A percentile compares a stretch with the other conserved stretches of the same genome.
phyloP scores from a whole-genome alignment of 92 coral and sea anemone species.

The Zoanthus solanderi region DNA sequence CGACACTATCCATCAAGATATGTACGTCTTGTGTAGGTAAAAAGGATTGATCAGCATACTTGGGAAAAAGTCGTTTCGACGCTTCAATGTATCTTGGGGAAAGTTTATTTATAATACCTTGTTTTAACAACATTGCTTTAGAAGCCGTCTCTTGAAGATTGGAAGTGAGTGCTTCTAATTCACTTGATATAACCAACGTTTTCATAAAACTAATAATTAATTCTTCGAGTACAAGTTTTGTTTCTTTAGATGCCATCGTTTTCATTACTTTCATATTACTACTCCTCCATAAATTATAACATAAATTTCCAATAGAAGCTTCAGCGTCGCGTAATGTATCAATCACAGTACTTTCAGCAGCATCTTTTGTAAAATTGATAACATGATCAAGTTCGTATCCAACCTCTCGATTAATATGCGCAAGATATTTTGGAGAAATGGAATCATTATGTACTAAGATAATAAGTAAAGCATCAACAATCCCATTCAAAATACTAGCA shows the following conservation, averaged over 20 bases:
- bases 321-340: not conserved
- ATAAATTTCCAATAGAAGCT: not conserved
- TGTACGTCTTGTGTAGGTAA: not conserved
- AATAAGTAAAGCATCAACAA: not conserved
- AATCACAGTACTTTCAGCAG: not conserved
- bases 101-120: not conserved
- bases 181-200: not conserved
- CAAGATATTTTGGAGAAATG: not conserved
- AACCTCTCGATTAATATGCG: not conserved
- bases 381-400: not conserved
- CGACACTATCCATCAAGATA: not conserved
- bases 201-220: not conserved
- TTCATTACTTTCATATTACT: not conserved
- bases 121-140: not conserved
- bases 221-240: not conserved
- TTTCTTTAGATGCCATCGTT: not conserved
- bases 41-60: not conserved
- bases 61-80: not conserved
- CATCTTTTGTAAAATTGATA: not conserved
- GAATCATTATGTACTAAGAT: not conserved
- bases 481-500: not conserved
- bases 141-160: not conserved
- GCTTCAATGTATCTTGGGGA: not conserved
- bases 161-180: not conserved
- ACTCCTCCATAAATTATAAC: not conserved